Evolutionary conservation across 2,888 invertebrate species (phyloP), one percentile per base, ranked within the genome.

Genomic region (Scaptomyza polygonia): DNA sequence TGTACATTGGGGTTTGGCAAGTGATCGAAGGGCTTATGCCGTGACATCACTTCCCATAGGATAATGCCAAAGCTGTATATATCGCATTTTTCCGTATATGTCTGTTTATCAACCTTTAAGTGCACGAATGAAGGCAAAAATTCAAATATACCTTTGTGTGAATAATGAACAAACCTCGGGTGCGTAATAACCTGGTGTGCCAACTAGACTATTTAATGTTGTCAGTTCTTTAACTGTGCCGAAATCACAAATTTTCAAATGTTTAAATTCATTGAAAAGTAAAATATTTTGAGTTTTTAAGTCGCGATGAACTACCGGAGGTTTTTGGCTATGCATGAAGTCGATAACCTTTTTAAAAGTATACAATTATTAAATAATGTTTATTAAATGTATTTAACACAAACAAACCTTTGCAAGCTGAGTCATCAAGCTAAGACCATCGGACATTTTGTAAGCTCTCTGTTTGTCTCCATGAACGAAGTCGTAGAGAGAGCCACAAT

Each of bases 241-340:
- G 42, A 69, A 69, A 39, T 69, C 69, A 0, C 9, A 32, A 14
- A 70, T 64, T 27, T 63, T 51, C 4, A 68, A 34, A 4, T 8
- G 45, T 8, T 3, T 6, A n/a, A 42, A 58, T 0, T 47, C 42
- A 5, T 54, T 30, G 4, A 32, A 14, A 2, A 70, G 45, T 5
- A 70, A 27, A 5, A 70, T 21, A 14, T 70, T 70, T 1, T 34
- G n/a, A 3, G 69, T 27, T 29, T 69, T 70, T 11, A 70, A 39
- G 43, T 70, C 69, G 1, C 70, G 64, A 55, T 69, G 69, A 8
- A 57, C 40, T 6, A 8, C 36, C 0, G 21, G 12, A 1, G 32
- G 42, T 18, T 18, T 0, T n/a, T 36, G 40, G 14, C 5, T 9
- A 32, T 69, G 69, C 12, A 69, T 30, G 6, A 63, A 48, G 0